These are phyloP conservation scores for Mus pahari DNA, from an alignment of 2,113 vertebrate genomes.

Conservation along the genomic window DNA sequence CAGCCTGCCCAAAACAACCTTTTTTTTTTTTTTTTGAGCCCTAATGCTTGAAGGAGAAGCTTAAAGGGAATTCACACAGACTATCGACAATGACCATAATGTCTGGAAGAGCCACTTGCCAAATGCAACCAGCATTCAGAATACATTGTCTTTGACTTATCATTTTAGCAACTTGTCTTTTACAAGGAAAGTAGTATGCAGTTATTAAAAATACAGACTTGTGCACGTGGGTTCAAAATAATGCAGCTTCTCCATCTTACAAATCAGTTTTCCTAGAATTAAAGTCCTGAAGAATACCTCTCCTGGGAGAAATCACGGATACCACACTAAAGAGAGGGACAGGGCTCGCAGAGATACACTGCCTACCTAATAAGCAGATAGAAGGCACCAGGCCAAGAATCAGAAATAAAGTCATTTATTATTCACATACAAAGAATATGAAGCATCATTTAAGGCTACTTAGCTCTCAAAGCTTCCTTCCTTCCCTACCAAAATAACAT, in stretches of 20 bases:
- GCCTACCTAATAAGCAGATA: not conserved
- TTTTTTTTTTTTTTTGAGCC: not conserved
- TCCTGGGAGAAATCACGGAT: not conserved
- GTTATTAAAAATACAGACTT: not conserved
- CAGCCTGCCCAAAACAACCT: not conserved
- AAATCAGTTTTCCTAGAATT: slow-evolving; percentile 36
- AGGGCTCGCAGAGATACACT: not conserved
- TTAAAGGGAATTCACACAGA: not conserved
- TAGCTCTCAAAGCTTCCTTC: not conserved
- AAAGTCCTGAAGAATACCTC: not conserved
- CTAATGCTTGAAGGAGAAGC: not conserved
- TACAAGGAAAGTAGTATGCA: not conserved
- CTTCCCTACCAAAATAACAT: not conserved
- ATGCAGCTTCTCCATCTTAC: slow-evolving; percentile 1
- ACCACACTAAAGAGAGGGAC: not conserved
- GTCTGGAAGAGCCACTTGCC: not conserved
- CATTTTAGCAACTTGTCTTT: not conserved
- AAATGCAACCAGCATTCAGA: slow-evolving; percentile 8
- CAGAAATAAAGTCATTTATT: slow-evolving; percentile 20
- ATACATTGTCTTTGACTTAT: not conserved
- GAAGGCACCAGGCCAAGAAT: not conserved
- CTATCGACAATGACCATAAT: not conserved
- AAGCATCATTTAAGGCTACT: not conserved
- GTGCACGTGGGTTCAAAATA: not conserved
- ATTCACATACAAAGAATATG: not conserved